phyloP scores from a whole-genome alignment of 2,113 vertebrate species.

The Oryzias woworae region DNA sequence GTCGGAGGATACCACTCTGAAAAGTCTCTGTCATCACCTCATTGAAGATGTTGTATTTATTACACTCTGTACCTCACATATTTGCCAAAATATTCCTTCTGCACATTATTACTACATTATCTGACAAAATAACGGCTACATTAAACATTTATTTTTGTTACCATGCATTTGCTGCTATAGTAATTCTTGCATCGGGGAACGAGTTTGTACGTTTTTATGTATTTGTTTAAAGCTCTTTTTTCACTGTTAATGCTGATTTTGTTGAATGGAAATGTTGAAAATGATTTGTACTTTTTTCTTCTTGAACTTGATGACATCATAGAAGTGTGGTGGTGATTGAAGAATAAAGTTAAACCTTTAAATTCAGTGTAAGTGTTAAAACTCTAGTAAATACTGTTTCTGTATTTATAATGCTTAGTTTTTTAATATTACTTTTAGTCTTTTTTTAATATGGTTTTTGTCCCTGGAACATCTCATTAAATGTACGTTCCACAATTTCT shows the following conservation, averaged over 20 bases:
- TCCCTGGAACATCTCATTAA: too few relatives aligned
- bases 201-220: neutral
- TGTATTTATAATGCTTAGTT: too few relatives aligned
- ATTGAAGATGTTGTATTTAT: constrained; percentile 62
- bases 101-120: neutral
- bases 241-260: neutral
- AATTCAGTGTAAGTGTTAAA: too few relatives aligned
- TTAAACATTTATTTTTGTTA: neutral
- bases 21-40: constrained; percentile 66
- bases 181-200: neutral
- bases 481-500: too few relatives aligned
- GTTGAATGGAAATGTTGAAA: too few relatives aligned
- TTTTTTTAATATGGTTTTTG: too few relatives aligned
- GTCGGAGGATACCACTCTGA: constrained; percentile 70
- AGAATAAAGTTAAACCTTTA: neutral
- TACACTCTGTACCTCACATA: constrained; percentile 30
- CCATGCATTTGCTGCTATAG: neutral
- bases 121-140: neutral
- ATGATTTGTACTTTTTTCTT: too few relatives aligned
- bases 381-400: too few relatives aligned
- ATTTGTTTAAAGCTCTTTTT: neutral
- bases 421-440: too few relatives aligned
- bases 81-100: constrained; percentile 29
- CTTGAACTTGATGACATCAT: neutral
- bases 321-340: neutral